Evolutionary conservation across 2,888 invertebrate genomes (phyloP).

Genomic region (Drosophila testacea): DNA sequence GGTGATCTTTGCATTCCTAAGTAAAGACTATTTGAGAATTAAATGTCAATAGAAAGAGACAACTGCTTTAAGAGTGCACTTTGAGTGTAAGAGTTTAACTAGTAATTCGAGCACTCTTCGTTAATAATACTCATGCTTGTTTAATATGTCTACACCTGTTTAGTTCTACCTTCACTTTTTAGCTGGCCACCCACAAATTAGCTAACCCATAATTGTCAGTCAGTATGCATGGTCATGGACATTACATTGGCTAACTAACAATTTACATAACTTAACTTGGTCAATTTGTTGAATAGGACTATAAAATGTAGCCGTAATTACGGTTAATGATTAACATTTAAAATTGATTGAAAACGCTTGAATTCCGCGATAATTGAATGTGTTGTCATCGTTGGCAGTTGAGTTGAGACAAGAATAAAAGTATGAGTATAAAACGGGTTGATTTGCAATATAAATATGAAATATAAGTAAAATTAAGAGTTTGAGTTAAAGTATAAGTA

Average conservation of each 20-base stretch:
- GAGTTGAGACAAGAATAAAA: neutral
- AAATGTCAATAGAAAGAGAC: neutral
- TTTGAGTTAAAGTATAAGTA: too few relatives aligned
- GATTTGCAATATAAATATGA: neutral
- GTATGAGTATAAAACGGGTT: neutral
- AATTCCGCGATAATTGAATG: constrained; percentile 11
- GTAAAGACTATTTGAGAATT: neutral
- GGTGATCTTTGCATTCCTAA: too few relatives aligned
- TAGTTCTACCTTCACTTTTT: constrained; percentile 58
- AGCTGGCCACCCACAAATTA: constrained; percentile 51
- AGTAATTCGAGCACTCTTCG: constrained; percentile 3
- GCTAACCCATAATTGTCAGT: constrained; percentile 62
- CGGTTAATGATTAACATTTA: constrained; percentile 27
- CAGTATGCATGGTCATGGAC: constrained; percentile 20
- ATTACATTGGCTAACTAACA: constrained; percentile 25
- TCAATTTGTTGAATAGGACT: constrained; percentile 6
- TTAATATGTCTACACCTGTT: constrained; percentile 10
- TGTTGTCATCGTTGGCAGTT: constrained; percentile 5
- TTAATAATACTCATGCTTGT: neutral
- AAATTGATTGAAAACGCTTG: constrained; percentile 12
- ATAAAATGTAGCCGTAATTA: constrained; percentile 38
- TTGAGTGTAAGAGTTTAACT: constrained; percentile 1
- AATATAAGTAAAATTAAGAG: too few relatives aligned
- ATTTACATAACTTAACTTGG: constrained; percentile 55
- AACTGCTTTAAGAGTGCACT: neutral